Evolutionary conservation across 2,888 invertebrate species (phyloP), one percentile per base, ranked within the genome.

Genomic region (Sialis fuliginosa): DNA sequence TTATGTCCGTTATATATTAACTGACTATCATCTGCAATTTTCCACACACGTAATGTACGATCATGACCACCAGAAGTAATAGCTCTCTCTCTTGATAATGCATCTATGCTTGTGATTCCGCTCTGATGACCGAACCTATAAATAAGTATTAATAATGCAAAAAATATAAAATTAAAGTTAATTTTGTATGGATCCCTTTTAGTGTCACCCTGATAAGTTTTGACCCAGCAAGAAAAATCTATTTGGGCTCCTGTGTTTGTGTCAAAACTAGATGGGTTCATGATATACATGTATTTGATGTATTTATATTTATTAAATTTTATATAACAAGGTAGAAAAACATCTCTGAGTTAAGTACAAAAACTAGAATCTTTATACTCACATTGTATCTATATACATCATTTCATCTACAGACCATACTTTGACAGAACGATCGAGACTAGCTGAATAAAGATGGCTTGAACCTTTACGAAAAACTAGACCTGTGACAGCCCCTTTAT

Each of bases 321-420:
- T 13, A 31, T 45, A 33, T 5, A 8, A 12, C 9, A n/a, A n/a
- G 4, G n/a, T 33, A 5, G 2, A 34, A 33, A 40, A 12, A 8
- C 8, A 22, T 32, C 6, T 39, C 10, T 30, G 30, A 22, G 32
- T 30, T 5, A 6, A 31, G 32, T 43, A n/a, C 9, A 9, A 48
- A 45, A n/a, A 8, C 45, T 13, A 35, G 10, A 39, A 40, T 6
- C 12, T 44, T n/a, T n/a, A n/a, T n/a, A 54, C 67, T 62, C 59
- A 87, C 71, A 96, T 69, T 46, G 90, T 89, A 68, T 97, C 96
- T 7, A 95, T 85, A 65, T 93, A 96, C 2, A 87, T 82, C 88
- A 93, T 87, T 63, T 97, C 95, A 67, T 91, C 89, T 47, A 96
- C 68, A 53, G 88, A 89, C 97, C 97, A 98, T 48, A 93, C 81